phyloP scores from a whole-genome alignment of 2,888 invertebrate genomes.

The Odontomyia ornata region DNA sequence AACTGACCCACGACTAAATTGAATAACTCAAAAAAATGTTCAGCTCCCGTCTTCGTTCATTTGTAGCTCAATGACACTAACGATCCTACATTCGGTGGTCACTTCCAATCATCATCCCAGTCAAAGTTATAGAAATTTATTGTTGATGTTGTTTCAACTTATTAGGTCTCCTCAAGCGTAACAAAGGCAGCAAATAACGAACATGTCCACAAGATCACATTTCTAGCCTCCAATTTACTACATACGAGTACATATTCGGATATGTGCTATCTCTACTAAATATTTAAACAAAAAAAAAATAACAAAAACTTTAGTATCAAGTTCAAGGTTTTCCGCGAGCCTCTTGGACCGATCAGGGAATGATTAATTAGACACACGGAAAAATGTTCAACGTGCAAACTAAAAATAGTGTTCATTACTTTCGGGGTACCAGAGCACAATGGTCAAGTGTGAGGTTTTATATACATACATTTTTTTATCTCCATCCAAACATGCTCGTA shows the following conservation, averaged over 20 bases:
- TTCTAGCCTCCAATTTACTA: background rate
- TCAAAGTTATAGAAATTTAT: background rate
- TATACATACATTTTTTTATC: background rate
- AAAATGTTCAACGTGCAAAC: background rate
- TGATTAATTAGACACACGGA: background rate
- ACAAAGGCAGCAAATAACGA: conserved; percentile 15
- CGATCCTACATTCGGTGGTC: background rate
- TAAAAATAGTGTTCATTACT: background rate
- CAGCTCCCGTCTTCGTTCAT: background rate
- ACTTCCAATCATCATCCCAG: background rate
- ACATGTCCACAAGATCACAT: conserved; percentile 18
- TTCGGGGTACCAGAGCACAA: background rate
- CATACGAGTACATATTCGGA: no score
- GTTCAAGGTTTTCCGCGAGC: background rate
- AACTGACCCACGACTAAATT: background rate
- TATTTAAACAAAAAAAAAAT: no score
- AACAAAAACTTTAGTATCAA: background rate
- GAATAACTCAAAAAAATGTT: background rate
- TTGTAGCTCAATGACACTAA: background rate
- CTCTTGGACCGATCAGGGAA: background rate
- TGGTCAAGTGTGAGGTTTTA: background rate
- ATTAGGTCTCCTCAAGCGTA: conserved; percentile 21
- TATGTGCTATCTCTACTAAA: no score
- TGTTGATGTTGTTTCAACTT: background rate
- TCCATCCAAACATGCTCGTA: background rate